Evolutionary conservation across 2,888 invertebrate species (phyloP).

Genomic region (Melinaea marsaeus): DNA sequence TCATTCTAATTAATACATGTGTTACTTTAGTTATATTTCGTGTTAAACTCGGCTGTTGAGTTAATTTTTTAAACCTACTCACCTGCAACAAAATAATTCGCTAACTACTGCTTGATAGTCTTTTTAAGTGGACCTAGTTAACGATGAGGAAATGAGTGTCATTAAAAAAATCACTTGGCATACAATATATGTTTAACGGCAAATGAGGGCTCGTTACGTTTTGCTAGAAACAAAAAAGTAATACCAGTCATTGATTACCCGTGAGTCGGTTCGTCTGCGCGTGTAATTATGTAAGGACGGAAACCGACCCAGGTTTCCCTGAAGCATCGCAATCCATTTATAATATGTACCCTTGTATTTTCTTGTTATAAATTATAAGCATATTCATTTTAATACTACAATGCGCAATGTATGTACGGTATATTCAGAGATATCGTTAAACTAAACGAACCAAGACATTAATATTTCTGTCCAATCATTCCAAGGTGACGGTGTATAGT

Average conservation of each 20-base stretch:
- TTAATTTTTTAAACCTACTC: not conserved
- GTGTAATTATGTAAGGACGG: conserved; percentile 57
- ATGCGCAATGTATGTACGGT: conserved; percentile 40
- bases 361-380: not conserved
- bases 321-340: conserved; percentile 38
- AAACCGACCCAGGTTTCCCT: conserved; percentile 50
- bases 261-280: conserved; percentile 34
- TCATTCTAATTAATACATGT: not conserved
- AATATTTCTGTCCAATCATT: conserved; percentile 67
- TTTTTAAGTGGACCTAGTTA: conserved; percentile 21
- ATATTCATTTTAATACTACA: conserved; percentile 27
- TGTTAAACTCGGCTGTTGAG: not conserved
- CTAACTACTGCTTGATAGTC: conserved; percentile 5
- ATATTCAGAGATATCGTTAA: conserved; percentile 54
- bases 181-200: conserved; percentile 41
- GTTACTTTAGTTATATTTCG: not conserved
- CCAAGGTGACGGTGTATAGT: conserved; percentile 63
- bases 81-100: not conserved
- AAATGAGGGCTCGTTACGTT: conserved; percentile 45
- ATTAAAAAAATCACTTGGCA: conserved; percentile 45
- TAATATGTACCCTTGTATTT: not conserved
- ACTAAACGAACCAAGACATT: conserved; percentile 61
- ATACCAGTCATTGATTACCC: conserved; percentile 52
- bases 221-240: conserved; percentile 50
- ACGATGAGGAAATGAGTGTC: conserved; percentile 47